Conservation (phyloP, 53 echinoderm and acorn worm species). For the Paracentrotus lividus region DNA sequence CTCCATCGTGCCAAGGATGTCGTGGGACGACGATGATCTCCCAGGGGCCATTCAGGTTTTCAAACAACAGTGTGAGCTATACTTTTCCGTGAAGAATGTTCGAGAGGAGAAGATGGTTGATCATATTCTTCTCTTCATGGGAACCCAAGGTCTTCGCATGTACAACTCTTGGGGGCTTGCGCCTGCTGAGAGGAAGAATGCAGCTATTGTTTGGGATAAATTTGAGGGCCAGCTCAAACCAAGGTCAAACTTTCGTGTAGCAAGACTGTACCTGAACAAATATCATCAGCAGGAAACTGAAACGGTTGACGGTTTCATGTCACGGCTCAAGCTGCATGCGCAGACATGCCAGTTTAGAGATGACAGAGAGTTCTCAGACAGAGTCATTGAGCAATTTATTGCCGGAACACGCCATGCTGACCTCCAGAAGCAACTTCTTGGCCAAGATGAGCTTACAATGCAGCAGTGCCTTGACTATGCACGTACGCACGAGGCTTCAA, state of each 20-base stretch:
- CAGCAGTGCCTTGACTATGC: conserved; percentile 77
- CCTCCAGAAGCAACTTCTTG: conserved; percentile 77
- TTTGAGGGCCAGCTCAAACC: not conserved
- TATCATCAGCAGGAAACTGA: conserved; percentile 69
- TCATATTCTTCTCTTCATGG: too few relatives aligned
- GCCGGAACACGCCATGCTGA: conserved; percentile 72
- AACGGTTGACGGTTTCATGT: conserved; percentile 72
- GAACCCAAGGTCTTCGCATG: conserved; percentile 71
- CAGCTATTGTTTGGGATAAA: not conserved
- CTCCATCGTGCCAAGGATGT: not conserved
- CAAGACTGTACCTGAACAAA: conserved; percentile 61
- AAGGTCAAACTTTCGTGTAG: not conserved
- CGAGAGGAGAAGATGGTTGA: conserved; percentile 69
- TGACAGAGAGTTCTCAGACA: conserved; percentile 70
- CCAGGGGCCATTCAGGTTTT: not conserved
- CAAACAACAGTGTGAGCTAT: not conserved
- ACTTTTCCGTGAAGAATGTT: conserved; percentile 16
- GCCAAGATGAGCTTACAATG: conserved; percentile 70
- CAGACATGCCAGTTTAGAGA: conserved; percentile 67
- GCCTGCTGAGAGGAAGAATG: too few relatives aligned
- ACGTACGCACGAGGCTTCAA: conserved; percentile 78
- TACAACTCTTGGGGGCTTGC: not conserved
- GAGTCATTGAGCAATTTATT: conserved; percentile 80
- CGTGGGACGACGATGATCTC: too few relatives aligned
- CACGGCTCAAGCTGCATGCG: conserved; percentile 74